A percentile compares a stretch with the other conserved stretches of the same genome.
Evolutionary conservation across 2,888 invertebrate genomes (phyloP).

Genomic region (Lochmaea capreae): DNA sequence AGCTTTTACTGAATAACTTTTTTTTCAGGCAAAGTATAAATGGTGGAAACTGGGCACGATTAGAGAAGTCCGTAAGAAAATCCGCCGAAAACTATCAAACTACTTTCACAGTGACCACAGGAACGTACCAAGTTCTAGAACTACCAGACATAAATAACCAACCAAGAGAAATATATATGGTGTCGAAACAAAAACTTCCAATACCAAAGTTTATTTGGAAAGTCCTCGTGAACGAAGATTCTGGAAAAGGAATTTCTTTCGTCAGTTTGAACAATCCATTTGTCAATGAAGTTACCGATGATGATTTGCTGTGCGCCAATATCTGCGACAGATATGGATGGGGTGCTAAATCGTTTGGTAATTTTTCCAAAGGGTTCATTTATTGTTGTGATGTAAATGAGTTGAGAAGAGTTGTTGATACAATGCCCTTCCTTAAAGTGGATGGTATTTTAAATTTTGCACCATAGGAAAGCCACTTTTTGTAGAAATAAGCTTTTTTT

Average conservation of each 20-base stretch:
- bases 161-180: constrained; percentile 61
- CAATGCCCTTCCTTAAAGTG: constrained; percentile 49
- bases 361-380: constrained; percentile 59
- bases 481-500: too few species aligned
- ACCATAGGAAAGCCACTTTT: background rate
- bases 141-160: constrained; percentile 61
- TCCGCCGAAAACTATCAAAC: constrained; percentile 59
- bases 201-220: constrained; percentile 68
- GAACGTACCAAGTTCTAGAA: constrained; percentile 63
- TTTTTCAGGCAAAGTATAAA: constrained; percentile 60
- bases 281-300: constrained; percentile 42
- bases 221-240: constrained; percentile 63
- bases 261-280: constrained; percentile 69
- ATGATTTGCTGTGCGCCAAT: constrained; percentile 59
- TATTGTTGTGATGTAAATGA: constrained; percentile 64
- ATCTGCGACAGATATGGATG: constrained; percentile 62
- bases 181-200: constrained; percentile 59
- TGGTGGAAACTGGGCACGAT: constrained; percentile 67
- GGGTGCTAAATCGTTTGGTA: constrained; percentile 53
- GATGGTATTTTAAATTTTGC: constrained; percentile 41
- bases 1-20: background rate
- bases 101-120: constrained; percentile 65
- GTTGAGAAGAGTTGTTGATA: constrained; percentile 48
- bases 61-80: constrained; percentile 65
- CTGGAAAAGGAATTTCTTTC: constrained; percentile 65